Base-by-base conservation (phyloP, 2,888 invertebrate genomes). In the Lasioglossum villosulum region DNA sequence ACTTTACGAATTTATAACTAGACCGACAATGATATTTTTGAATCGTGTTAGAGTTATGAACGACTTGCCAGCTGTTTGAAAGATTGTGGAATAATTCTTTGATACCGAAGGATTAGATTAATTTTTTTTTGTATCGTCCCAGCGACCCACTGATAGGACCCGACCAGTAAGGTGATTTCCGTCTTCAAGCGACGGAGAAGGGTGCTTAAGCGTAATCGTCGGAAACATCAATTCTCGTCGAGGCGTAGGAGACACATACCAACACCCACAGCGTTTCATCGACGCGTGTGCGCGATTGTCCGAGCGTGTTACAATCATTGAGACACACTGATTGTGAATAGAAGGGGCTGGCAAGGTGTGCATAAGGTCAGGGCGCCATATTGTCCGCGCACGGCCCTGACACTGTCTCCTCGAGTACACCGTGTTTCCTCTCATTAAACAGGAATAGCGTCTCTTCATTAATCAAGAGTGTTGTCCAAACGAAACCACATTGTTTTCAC, bases 151-250 rank as follows among this genome's bases (percentile, higher is more conserved):
- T 66, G 63, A 34, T 78, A 27, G 75, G 48, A 59, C 8, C 74
- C 66, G 73, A 63, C 37, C 34, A 23, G 37, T 56, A 76, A 78
- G 68, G 75, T 88, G 90, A 91, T 92, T 92, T 92, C 91, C 91
- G 89, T 19, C 84, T 84, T 84, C 71, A 71, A 75, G 70, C 71
- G 74, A 83, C 86, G 89, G 83, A 84, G 89, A 79, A 80, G 83
- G 88, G 87, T 90, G 89, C 92, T 92, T 92, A 89, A 91, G 84
- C 82, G 88, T 94, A 94, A 94, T 93, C 89, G 93, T 93, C 93
- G 94, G 94, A 94, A 93, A 93, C 94, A 94, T 94, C 93, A 94
- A 94, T 94, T 93, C 92, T 92, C 92, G 90, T 93, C 90, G 89
- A 89, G 90, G 89, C 89, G 89, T 91, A 91, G 91, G 90, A 92